phyloP scores from a whole-genome alignment of 2,888 invertebrate species.

The Drosophila aldrichi region DNA sequence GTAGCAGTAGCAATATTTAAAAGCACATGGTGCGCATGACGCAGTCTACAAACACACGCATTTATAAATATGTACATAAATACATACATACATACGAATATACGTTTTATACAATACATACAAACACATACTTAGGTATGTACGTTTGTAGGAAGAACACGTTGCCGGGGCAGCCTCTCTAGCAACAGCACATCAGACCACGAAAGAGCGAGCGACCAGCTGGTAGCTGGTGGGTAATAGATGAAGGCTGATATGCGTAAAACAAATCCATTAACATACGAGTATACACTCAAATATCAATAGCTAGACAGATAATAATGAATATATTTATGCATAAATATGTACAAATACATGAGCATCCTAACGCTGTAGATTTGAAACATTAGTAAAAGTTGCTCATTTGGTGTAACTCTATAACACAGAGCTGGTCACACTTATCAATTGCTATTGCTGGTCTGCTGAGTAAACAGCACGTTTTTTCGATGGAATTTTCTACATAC shows the following conservation, averaged over 20 bases:
- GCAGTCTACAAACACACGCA: conserved; percentile 7
- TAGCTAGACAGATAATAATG: background rate
- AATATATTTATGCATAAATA: background rate
- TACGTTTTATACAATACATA: background rate
- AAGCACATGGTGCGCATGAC: conserved; percentile 84
- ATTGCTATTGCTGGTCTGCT: conserved; percentile 23
- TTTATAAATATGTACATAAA: background rate
- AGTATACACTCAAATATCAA: background rate
- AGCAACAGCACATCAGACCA: conserved; percentile 12
- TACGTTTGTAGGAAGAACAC: conserved; percentile 33
- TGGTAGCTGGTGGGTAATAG: conserved; percentile 23
- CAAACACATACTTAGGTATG: background rate
- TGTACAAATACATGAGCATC: background rate
- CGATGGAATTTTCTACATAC: conserved; percentile 11
- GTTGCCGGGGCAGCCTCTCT: conserved; percentile 38
- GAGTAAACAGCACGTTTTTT: conserved; percentile 74
- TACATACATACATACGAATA: background rate
- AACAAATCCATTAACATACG: conserved; percentile 1
- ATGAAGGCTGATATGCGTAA: conserved; percentile 14
- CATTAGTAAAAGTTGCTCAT: conserved; percentile 1
- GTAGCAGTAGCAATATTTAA: conserved; percentile 18
- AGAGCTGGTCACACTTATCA: conserved; percentile 43
- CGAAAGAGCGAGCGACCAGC: conserved; percentile 41
- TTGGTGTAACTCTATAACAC: conserved; percentile 11
- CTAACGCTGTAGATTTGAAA: conserved; percentile 10